phyloP scores from a whole-genome alignment of 2,113 vertebrate genomes.

The Gymnorhina tibicen region DNA sequence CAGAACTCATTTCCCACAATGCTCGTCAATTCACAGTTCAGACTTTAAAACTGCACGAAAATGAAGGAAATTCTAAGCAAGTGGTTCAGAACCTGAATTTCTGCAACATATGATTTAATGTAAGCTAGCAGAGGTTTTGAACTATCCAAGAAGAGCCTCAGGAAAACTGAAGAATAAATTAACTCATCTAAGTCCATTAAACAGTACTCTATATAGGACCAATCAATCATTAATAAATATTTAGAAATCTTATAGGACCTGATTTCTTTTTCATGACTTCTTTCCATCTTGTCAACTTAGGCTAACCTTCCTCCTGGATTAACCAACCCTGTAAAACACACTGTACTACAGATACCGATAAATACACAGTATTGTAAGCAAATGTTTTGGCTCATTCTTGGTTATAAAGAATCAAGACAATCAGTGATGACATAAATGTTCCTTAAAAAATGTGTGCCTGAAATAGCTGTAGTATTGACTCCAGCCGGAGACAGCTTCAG shows the following conservation, averaged over 20 bases:
- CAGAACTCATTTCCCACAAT: neutral
- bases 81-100: neutral
- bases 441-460: neutral
- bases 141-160: neutral
- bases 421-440: conserved; percentile 6
- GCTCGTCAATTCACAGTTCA: neutral
- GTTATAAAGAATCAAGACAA: neutral
- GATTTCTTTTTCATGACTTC: neutral
- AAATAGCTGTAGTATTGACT: conserved; percentile 19
- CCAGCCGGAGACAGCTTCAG: neutral
- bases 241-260: neutral
- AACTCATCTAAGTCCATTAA: neutral
- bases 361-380: neutral
- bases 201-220: neutral
- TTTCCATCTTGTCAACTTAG: neutral
- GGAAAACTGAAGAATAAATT: neutral
- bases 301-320: neutral
- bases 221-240: neutral
- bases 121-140: neutral
- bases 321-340: neutral
- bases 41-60: neutral
- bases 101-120: neutral
- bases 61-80: neutral
- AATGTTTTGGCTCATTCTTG: neutral
- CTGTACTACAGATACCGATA: neutral